These are phyloP conservation scores for Tragopan temminckii DNA, from an alignment of 2,797 vertebrate species.

Conservation along the genomic window DNA sequence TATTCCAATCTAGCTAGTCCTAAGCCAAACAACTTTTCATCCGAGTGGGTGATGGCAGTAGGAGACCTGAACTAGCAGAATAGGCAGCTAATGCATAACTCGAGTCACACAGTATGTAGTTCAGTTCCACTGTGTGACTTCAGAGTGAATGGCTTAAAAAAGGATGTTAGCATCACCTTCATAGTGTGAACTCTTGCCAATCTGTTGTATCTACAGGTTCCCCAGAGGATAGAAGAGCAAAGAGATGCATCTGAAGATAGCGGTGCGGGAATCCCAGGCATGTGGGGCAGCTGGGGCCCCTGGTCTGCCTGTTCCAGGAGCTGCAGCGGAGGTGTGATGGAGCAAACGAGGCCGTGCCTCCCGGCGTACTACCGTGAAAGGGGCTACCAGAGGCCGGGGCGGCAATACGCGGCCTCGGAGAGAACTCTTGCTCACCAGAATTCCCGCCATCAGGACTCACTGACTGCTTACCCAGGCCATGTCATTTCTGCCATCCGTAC, in stretches of 20 bases:
- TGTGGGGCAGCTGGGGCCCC: slow-evolving; percentile 92
- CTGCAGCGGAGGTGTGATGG: slow-evolving; percentile 92
- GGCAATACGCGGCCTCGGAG: slow-evolving; percentile 48
- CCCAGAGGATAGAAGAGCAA: slow-evolving; percentile 84
- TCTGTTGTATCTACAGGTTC: slow-evolving; percentile 82
- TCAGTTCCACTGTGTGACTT: neutral
- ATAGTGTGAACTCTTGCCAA: rapidly evolving
- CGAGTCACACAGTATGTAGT: rapidly evolving
- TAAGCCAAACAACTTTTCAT: neutral
- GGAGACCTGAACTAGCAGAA: neutral
- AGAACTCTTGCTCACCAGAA: slow-evolving; percentile 41
- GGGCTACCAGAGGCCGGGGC: slow-evolving; percentile 26
- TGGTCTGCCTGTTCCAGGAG: slow-evolving; percentile 92
- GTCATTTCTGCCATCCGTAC: slow-evolving; percentile 84
- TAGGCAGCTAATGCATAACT: neutral
- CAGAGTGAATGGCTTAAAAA: neutral
- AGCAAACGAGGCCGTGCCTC: slow-evolving; percentile 91
- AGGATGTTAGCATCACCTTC: rapidly evolving
- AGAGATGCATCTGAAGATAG: slow-evolving; percentile 77
- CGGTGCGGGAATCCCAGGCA: slow-evolving; percentile 74
- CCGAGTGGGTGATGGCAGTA: neutral
- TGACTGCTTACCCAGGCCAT: slow-evolving; percentile 74
- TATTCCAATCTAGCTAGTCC: neutral
- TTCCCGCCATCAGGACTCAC: slow-evolving; percentile 56
- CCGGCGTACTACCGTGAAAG: slow-evolving; percentile 77